Percentiles rank a stretch among this genome's conserved stretches.
Conservation (phyloP, 2,888 invertebrate genomes). For the Ellobium chinense region DNA sequence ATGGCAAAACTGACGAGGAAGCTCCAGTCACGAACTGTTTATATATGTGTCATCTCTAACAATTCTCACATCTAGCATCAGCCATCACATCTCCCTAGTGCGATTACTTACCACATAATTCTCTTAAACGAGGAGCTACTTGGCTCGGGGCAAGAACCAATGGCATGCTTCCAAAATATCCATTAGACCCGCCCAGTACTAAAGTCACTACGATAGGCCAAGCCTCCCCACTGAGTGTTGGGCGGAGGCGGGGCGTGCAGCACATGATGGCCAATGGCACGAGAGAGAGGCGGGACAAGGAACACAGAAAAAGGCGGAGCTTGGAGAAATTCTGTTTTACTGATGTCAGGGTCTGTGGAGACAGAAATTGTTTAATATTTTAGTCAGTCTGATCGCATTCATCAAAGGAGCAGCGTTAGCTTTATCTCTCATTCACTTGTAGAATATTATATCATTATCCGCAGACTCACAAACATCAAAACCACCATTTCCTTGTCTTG, state of each 20-base stretch:
- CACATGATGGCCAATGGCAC: constrained; percentile 91
- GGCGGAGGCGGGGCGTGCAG: constrained; percentile 86
- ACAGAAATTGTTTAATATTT: no score
- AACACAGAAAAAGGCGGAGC: constrained; percentile 87
- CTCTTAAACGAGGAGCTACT: constrained; percentile 91
- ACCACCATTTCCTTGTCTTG: no score
- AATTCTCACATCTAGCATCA: no score
- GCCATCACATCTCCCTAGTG: no score
- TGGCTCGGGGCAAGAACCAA: constrained; percentile 94
- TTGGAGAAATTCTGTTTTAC: constrained; percentile 91
- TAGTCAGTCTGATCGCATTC: no score
- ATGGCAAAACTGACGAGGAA: no score
- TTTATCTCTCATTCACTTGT: no score
- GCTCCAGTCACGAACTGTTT: no score
- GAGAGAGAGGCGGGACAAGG: constrained; percentile 86
- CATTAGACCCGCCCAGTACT: constrained; percentile 90
- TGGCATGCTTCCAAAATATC: constrained; percentile 92
- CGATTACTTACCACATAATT: constrained; percentile 89
- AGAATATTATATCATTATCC: no score
- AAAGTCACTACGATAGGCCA: constrained; percentile 85
- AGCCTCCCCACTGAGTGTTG: constrained; percentile 85
- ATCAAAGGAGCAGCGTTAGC: no score
- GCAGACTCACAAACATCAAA: no score
- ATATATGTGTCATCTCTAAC: no score
- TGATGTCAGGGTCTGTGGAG: constrained; percentile 87